Conservation (phyloP, 1,140 invertebrate species). For the Lepidurus arcticus region DNA sequence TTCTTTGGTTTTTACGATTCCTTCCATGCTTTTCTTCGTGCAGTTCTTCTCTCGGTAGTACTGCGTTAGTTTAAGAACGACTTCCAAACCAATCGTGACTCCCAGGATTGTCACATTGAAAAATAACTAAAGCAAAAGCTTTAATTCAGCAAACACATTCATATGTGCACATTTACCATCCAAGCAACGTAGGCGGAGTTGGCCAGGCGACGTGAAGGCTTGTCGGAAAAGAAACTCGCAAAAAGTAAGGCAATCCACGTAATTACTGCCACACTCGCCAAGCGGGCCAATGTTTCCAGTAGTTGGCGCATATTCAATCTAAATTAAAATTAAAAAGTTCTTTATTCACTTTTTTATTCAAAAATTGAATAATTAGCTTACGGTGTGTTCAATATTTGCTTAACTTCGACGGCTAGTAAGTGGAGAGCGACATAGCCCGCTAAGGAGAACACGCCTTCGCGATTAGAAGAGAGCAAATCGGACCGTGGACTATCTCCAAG, state of each 20-base stretch:
- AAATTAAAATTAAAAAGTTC: background rate
- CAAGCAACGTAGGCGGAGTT: conserved; percentile 66
- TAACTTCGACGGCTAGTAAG: conserved; percentile 63
- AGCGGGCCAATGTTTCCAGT: conserved; percentile 41
- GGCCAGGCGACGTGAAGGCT: conserved; percentile 60
- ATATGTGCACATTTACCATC: conserved; percentile 44
- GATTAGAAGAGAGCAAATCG: conserved; percentile 70
- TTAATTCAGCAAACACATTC: no score
- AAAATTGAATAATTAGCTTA: conserved; percentile 36
- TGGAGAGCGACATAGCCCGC: conserved; percentile 79
- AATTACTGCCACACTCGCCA: conserved; percentile 45
- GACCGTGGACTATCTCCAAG: conserved; percentile 53
- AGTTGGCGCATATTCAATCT: conserved; percentile 40
- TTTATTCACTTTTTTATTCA: background rate
- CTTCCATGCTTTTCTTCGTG: background rate
- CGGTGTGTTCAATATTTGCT: conserved; percentile 50
- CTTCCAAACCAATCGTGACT: conserved; percentile 53
- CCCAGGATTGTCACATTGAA: conserved; percentile 51
- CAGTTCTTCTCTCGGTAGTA: conserved; percentile 38
- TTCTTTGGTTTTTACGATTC: conserved; percentile 31
- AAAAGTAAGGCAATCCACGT: conserved; percentile 48
- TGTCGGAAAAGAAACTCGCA: conserved; percentile 49
- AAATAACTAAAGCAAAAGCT: conserved; percentile 43
- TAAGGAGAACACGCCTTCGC: conserved; percentile 79
- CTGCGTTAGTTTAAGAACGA: conserved; percentile 40